Conservation (phyloP, 2,113 vertebrate species). For the Sapayoa aenigma region DNA sequence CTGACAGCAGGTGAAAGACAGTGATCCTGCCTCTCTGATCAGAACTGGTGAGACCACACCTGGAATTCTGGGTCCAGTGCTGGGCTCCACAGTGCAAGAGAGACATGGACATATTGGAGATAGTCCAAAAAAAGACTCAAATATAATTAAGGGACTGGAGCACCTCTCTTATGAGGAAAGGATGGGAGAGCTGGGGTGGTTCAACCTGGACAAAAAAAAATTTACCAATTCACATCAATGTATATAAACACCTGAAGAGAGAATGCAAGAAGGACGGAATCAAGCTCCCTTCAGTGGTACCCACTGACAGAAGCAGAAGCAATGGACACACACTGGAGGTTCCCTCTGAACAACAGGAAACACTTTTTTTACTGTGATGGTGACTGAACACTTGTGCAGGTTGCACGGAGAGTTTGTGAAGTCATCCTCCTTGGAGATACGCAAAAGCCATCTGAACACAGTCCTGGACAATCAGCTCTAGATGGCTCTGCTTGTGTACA, state of each 20-base stretch:
- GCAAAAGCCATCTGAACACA: not conserved
- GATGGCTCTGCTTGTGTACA: not conserved
- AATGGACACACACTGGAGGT: not conserved
- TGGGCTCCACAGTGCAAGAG: not conserved
- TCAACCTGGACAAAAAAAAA: not conserved
- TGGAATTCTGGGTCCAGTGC: not conserved
- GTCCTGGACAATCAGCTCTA: not conserved
- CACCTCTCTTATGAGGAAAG: not conserved
- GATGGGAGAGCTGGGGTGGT: not conserved
- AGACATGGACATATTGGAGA: not conserved
- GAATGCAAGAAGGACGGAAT: not conserved
- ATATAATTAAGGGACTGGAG: not conserved
- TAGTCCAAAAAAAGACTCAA: not conserved
- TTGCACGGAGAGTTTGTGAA: not conserved
- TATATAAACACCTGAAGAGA: not conserved
- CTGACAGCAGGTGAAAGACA: rapidly evolving
- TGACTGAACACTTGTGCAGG: not conserved
- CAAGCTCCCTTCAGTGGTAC: not conserved
- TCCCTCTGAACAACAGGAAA: not conserved
- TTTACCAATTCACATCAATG: not conserved
- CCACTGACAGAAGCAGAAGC: not conserved
- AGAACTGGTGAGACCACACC: not conserved
- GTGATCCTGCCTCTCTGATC: not conserved
- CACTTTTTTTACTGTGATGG: not conserved
- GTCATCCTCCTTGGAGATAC: not conserved